Base-by-base conservation (phyloP, 2,888 invertebrate genomes). In the Melinaea marsaeus region DNA sequence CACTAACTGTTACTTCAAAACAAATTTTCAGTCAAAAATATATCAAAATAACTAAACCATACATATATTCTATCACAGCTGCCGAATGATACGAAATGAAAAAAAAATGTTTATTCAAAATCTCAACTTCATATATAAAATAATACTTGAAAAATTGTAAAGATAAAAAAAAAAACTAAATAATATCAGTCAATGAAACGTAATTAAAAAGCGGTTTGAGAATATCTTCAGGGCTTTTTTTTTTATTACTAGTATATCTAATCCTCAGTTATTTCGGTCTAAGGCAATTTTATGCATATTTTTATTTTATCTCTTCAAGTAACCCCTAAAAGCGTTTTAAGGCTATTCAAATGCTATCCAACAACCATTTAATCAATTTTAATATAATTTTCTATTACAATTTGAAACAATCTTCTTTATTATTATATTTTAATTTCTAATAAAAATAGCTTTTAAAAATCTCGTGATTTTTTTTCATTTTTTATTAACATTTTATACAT, bases 311-410 rank as follows among this genome's bases (percentile, higher is more conserved):
- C 32, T 32, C 22, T 51, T 51, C 7, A 51, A 5, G 51, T n/a
- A 6, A 11, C 6, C 51, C 32, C 51, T 51, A 51, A 11, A 51
- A 51, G 51, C 51, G 51, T 11, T 22, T 32, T 51, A 51, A 51
- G 51, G 51, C 51, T 51, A 51, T 51, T 51, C 7, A 51, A 51
- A 22, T 37, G 37, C 37, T 6, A 37, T 48, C 32, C 51, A 51
- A 51, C 51, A 51, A 51, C 51, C 32, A 32, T 51, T 32, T 32
- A 11, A 51, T 51, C n/a, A 22, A 51, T 51, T 9, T 32, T 32
- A 32, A 51, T 51, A 51, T 51, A 51, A 51, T 51, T 32, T 7
- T 51, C 51, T 51, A 51, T 51, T 22, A 51, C 51, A 51, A 51
- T 51, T 7, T 7, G 51, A 51, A 51, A 32, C 32, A 51, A 51